Evolutionary conservation across 2,888 invertebrate genomes (phyloP), one percentile per base, ranked within the genome.

Genomic region (Onchidella celtica): DNA sequence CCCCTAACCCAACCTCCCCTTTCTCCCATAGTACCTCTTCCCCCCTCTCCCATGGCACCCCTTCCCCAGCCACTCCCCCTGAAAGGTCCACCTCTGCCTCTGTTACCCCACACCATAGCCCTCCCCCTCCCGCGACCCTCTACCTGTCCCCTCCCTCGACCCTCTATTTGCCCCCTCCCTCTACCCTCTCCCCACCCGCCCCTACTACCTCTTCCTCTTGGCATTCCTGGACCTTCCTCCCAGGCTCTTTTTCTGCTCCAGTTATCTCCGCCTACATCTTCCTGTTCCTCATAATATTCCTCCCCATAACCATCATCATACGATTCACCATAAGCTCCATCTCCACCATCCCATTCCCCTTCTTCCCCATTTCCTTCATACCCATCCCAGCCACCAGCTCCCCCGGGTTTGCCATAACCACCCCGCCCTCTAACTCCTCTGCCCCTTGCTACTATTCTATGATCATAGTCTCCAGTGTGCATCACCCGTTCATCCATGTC

Each of bases 241-340:
- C 75, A 83, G 69, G 61, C 81, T 73, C 84, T 66, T 27, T 57
- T 79, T 72, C 84, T 77, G 65, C 83, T 77, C 57, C 81, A 69
- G 59, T 68, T 79, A 32, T 80, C 74, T 61, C 68, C 75, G 21
- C 83, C 81, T 75, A 77, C 55, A 69, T 74, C 47, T 81, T 77
- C 76, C 36, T 34, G 59, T 68, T 68, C 68, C 40, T 34, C 61
- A 24, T 66, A 32, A 61, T 69, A 40, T 14, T 77, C 59, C 27
- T 69, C 59, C 47, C 69, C 79, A 59, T 57, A 40, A 36, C 79
- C 73, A n/a, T 76, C 38, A n/a, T 47, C 55, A n/a, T 81, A 63
- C 17, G 34, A 36, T 9, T 68, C 65, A 9, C 40, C 73, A 61
- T 69, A 57, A 0, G 27, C 83, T 17, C 70, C 55, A 3, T 27